Evolutionary conservation across 2,113 vertebrate genomes (phyloP).

Genomic region (Pollachius pollachius): DNA sequence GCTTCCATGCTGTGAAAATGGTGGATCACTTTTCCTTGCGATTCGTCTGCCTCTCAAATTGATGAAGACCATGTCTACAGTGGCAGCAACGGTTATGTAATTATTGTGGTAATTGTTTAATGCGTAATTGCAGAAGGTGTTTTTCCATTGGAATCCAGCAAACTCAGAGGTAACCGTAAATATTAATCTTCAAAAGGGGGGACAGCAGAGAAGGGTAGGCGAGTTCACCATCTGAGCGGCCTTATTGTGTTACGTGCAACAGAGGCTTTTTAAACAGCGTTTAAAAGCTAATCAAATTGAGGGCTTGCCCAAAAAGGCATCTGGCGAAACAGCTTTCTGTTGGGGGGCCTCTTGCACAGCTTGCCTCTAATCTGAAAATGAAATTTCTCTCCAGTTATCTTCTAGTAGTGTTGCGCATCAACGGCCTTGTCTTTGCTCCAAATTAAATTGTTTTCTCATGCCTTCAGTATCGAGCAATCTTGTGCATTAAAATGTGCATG

Average conservation of each 20-base stretch:
- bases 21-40: conserved; percentile 19
- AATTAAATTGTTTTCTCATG: conserved; percentile 63
- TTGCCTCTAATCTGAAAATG: conserved; percentile 68
- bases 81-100: conserved; percentile 36
- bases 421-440: conserved; percentile 53
- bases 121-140: conserved; percentile 66
- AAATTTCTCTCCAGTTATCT: conserved; percentile 65
- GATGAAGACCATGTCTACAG: conserved; percentile 30
- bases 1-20: neutral
- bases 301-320: conserved; percentile 65
- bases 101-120: conserved; percentile 61
- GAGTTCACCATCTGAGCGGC: conserved; percentile 57
- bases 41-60: conserved; percentile 22
- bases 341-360: conserved; percentile 50
- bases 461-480: conserved; percentile 58
- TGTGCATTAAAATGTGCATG: conserved; percentile 38
- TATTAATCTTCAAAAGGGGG: conserved; percentile 40
- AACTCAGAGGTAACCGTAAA: conserved; percentile 47
- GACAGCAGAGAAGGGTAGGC: conserved; percentile 43
- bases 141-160: conserved; percentile 52
- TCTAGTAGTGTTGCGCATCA: conserved; percentile 55
- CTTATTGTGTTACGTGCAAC: conserved; percentile 62
- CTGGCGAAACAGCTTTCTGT: conserved; percentile 59
- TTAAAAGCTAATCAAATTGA: conserved; percentile 74
- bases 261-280: conserved; percentile 61